These are phyloP conservation scores for Trididemnum nubilum DNA, from an alignment of 23 tunicate genomes.

Conservation along the genomic window DNA sequence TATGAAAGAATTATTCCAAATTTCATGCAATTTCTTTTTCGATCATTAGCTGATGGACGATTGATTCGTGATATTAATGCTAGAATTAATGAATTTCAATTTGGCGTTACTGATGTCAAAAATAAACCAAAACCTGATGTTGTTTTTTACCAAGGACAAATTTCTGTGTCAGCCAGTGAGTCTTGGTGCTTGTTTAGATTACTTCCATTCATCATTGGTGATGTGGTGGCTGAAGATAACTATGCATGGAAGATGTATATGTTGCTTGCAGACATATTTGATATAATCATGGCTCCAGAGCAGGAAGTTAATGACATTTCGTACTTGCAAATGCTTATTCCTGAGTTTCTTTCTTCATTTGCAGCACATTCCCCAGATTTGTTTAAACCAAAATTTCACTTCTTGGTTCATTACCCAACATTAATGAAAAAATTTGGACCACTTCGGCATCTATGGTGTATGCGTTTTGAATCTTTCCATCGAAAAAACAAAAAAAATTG, in stretches of 20 bases:
- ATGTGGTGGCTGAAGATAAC: constrained; percentile 10
- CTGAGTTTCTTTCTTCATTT: constrained; percentile 1
- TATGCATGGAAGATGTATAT: constrained; percentile 35
- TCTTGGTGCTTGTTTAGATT: constrained; percentile 45
- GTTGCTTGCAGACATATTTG: constrained; percentile 34
- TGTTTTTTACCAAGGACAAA: neutral
- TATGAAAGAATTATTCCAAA: constrained; percentile 37
- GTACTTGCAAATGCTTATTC: neutral
- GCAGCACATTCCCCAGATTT: neutral
- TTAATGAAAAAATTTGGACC: constrained; percentile 27
- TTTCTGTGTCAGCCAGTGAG: constrained; percentile 43
- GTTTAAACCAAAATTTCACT: constrained; percentile 34
- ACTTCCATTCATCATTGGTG: constrained; percentile 35
- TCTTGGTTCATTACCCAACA: constrained; percentile 25
- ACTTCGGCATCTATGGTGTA: constrained; percentile 22
- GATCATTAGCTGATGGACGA: neutral
- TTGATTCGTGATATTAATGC: constrained; percentile 18
- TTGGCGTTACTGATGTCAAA: constrained; percentile 25
- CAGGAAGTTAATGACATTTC: neutral
- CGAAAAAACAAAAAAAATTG: constrained; percentile 27
- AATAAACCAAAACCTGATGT: constrained; percentile 47
- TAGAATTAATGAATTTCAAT: constrained; percentile 9
- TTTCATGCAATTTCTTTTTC: constrained; percentile 27
- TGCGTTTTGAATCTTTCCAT: constrained; percentile 46
- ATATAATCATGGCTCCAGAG: constrained; percentile 25